Evolutionary conservation across 2,888 invertebrate species (phyloP).

Genomic region (Germaria angustata): DNA sequence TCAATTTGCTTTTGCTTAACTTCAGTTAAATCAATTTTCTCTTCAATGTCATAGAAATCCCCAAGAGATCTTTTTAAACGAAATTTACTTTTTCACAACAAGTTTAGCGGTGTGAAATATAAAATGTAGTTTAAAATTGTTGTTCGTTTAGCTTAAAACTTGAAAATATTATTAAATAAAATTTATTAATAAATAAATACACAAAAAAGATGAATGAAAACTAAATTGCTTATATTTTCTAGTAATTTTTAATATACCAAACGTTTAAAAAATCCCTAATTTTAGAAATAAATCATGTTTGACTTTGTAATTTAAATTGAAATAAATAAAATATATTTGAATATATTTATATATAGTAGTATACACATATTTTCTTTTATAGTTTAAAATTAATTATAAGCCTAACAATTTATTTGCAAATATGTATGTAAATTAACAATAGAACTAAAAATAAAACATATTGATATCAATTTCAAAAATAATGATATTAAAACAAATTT

Average conservation of each 20-base stretch:
- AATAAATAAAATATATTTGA: neutral
- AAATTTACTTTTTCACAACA: neutral
- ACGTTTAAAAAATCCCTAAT: constrained; percentile 21
- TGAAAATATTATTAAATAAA: constrained; percentile 14
- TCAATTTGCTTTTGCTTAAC: constrained; percentile 7
- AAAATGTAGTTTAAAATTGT: constrained; percentile 57
- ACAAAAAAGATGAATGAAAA: constrained; percentile 14
- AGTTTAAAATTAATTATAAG: constrained; percentile 43
- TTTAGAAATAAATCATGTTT: constrained; percentile 25
- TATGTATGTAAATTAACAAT: constrained; percentile 48
- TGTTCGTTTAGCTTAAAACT: constrained; percentile 59
- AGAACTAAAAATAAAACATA: constrained; percentile 21
- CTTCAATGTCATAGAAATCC: neutral
- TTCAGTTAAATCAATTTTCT: neutral
- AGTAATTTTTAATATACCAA: constrained; percentile 50
- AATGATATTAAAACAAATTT: constrained; percentile 51
- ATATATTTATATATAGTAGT: constrained; percentile 24
- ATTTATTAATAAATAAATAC: constrained; percentile 27
- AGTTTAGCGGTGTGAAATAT: constrained; percentile 42
- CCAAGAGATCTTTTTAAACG: neutral
- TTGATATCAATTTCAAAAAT: constrained; percentile 35
- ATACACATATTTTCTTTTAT: neutral
- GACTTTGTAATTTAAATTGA: constrained; percentile 40
- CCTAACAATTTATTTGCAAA: constrained; percentile 59
- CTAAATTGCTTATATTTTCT: constrained; percentile 51